Evolutionary conservation across 1,140 invertebrate species (phyloP), one percentile per base, ranked within the genome.

Genomic region (Batillaria attramentaria): DNA sequence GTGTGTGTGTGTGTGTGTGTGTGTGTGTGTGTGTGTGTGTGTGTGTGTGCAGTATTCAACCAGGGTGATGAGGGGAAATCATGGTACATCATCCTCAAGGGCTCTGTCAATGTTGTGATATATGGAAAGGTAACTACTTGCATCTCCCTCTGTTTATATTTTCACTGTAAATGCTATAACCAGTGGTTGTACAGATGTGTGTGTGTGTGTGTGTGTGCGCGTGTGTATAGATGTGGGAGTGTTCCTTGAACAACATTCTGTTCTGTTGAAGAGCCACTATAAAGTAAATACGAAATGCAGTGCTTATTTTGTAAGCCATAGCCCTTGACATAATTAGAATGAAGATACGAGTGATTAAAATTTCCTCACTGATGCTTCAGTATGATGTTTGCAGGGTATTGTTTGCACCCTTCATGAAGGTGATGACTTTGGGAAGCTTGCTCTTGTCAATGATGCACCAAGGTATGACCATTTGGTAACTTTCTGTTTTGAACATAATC

Each of bases 401-500:
- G 96, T 97, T 20, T 95, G 95, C 80, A 95, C 94, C 39, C 91
- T 97, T 18, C 94, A 95, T 85, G 95, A 96, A 91, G 95, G 95
- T 77, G 96, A 97, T 90, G 96, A 97, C 90, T 97, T 97, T 90
- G 96, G 95, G 60, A 97, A 97, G 92, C 91, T 97, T 74, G 95
- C 96, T 70, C 91, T 97, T 50, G 95, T 97, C 41, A 97, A 97
- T 91, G 95, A 97, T 91, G 94, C 95, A 57, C 95, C 96, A 70
- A 94, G 95, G 95, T 95, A 92, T 87, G 50, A 24, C 1, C 57
- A n/a, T n/a, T n/a, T n/a, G n/a, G n/a, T n/a, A n/a, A n/a, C n/a
- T n/a, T n/a, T n/a, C n/a, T n/a, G n/a, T n/a, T n/a, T n/a, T n/a
- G n/a, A n/a, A n/a, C n/a, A n/a, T n/a, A n/a, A n/a, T n/a, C n/a